These are phyloP conservation scores for Acrobasis suavella DNA, from an alignment of 2,888 invertebrate species.

Conservation along the genomic window DNA sequence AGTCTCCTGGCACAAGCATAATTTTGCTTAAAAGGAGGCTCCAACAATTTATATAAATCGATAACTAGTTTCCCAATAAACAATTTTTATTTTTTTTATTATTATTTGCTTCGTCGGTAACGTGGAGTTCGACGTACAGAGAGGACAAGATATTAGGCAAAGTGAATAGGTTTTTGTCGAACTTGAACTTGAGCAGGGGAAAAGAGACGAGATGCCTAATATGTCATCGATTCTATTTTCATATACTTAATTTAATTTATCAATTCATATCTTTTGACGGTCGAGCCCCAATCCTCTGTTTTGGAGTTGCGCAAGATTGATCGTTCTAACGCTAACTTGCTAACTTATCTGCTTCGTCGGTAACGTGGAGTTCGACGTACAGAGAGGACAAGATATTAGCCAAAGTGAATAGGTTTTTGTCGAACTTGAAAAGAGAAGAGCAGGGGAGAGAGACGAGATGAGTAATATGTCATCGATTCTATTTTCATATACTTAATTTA, in stretches of 20 bases:
- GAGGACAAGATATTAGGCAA: background rate
- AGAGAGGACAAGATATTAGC: background rate
- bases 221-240: background rate
- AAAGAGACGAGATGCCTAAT: background rate
- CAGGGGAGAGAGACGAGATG: background rate
- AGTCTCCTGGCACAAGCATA: too few species aligned
- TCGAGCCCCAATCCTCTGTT: conserved; percentile 29
- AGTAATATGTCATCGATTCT: background rate
- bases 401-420: conserved; percentile 21
- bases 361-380: background rate
- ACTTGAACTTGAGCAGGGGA: background rate
- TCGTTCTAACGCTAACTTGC: conserved; percentile 21
- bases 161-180: conserved; percentile 23
- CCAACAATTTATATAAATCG: too few species aligned
- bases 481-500: too few species aligned
- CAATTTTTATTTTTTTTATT: too few species aligned
- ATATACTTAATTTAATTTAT: too few species aligned
- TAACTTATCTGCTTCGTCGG: conserved; percentile 33
- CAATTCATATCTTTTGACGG: conserved; percentile 28
- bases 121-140: background rate
- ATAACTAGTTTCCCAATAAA: too few species aligned
- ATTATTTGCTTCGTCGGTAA: conserved; percentile 30
- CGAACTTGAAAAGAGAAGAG: conserved; percentile 8
- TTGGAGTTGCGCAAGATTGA: conserved; percentile 13
- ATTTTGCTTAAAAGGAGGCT: too few species aligned